Base-by-base conservation (phyloP, 2,797 vertebrate genomes). In the Sorex maritimensis region DNA sequence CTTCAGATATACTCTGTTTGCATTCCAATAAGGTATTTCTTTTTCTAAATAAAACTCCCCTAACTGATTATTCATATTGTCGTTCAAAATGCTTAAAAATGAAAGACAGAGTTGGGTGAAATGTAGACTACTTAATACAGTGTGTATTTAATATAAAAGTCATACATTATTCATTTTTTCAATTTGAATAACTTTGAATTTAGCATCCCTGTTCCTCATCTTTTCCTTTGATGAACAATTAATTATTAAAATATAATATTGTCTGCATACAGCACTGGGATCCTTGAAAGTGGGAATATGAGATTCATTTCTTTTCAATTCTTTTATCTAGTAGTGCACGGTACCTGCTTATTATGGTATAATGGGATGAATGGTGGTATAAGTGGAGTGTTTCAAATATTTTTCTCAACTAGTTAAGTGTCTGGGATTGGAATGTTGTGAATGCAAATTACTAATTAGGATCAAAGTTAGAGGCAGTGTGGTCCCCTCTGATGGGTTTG, bases 111-210 rank as follows among this genome's bases (percentile, higher is more conserved):
- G 97, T 97, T 97, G 97, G 97, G 96, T 98, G 97, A 98, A 98
- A 98, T 98, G 97, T 98, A 98, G 98, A 98, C 97, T 98, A 96
- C 97, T 98, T 98, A 98, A 98, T 98, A 98, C 97, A 97, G 97
- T 98, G 98, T 98, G 98, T 98, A 98, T 98, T 98, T 98, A 98
- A 98, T 98, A 98, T 98, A 98, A 98, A 98, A 98, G 96, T 97
- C 97, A 98, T 98, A 90, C 97, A 98, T 98, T 98, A 98, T 98
- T 98, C 98, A 98, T 98, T 96, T 98, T 84, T 85, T 95, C 97
- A 98, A 98, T 98, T 98, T 98, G 98, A 98, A 98, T 98, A 98
- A 98, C 98, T 98, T 98, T 98, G 98, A 98, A 98, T 98, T 98
- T 98, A 97, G 97, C 98, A 97, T 98, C 98, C 97, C 97, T 98